Conservation (phyloP, 2,113 vertebrate genomes). For the Amazona guildingii region DNA sequence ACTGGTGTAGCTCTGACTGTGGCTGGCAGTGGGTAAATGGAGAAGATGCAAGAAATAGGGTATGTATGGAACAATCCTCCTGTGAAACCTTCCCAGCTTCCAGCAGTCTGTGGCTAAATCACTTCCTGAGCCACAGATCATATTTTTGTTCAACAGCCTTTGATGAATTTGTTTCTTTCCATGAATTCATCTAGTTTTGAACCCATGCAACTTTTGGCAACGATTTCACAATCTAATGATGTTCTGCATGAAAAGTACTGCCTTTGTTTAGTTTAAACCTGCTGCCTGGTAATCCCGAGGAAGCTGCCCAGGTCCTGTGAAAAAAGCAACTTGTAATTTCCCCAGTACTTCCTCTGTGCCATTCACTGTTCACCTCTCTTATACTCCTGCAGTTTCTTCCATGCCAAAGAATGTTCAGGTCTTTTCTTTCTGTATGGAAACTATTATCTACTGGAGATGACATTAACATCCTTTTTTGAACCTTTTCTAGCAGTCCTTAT, state of each 20-base stretch:
- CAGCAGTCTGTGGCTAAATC: neutral
- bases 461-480: neutral
- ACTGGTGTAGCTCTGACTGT: neutral
- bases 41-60: neutral
- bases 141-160: neutral
- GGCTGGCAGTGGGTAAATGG: neutral
- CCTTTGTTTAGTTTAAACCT: conserved; percentile 29
- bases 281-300: neutral
- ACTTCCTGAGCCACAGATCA: conserved; percentile 28
- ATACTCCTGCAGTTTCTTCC: neutral
- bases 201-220: conserved; percentile 10
- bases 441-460: neutral
- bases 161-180: conserved; percentile 42
- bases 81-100: neutral
- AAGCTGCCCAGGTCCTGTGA: neutral
- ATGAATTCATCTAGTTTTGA: conserved; percentile 57
- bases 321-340: neutral
- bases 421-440: neutral
- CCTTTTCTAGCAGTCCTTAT: neutral
- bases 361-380: neutral
- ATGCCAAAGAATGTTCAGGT: neutral
- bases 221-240: conserved; percentile 26
- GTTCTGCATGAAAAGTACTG: neutral
- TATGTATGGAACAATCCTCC: neutral
- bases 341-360: neutral